Evolutionary conservation across 2,888 invertebrate genomes (phyloP).

Genomic region (Dryadula phaetusa): DNA sequence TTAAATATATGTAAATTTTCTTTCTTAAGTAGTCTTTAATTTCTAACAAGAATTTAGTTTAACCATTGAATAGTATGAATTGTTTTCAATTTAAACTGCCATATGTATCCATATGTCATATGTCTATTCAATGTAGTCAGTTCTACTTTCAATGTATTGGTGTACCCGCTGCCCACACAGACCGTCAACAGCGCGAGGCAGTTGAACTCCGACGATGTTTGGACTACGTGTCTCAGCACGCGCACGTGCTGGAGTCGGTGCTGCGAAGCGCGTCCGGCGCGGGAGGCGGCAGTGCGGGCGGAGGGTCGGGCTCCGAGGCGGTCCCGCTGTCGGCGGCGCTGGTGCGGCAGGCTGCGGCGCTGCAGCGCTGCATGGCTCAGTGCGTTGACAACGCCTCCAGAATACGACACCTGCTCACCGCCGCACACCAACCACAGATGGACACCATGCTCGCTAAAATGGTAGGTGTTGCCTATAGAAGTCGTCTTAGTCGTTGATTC

Average conservation of each 20-base stretch:
- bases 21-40: no score
- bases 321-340: slow-evolving; percentile 72
- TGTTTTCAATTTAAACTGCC: no score
- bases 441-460: slow-evolving; percentile 80
- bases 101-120: no score
- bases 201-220: slow-evolving; percentile 77
- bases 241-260: slow-evolving; percentile 75
- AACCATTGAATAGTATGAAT: no score
- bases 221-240: slow-evolving; percentile 78
- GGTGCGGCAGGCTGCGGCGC: slow-evolving; percentile 75
- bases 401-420: slow-evolving; percentile 73
- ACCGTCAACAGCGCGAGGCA: slow-evolving; percentile 74
- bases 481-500: background rate
- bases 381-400: slow-evolving; percentile 77
- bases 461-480: slow-evolving; percentile 54
- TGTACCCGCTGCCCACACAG: slow-evolving; percentile 51
- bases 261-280: slow-evolving; percentile 65
- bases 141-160: background rate
- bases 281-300: slow-evolving; percentile 48
- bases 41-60: no score
- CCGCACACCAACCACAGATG: slow-evolving; percentile 78
- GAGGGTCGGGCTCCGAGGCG: background rate
- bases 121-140: background rate
- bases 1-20: no score
- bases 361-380: slow-evolving; percentile 81